Evolutionary conservation across 2,888 invertebrate species (phyloP), one percentile per base, ranked within the genome.

Genomic region (Ormyrus rosae): DNA sequence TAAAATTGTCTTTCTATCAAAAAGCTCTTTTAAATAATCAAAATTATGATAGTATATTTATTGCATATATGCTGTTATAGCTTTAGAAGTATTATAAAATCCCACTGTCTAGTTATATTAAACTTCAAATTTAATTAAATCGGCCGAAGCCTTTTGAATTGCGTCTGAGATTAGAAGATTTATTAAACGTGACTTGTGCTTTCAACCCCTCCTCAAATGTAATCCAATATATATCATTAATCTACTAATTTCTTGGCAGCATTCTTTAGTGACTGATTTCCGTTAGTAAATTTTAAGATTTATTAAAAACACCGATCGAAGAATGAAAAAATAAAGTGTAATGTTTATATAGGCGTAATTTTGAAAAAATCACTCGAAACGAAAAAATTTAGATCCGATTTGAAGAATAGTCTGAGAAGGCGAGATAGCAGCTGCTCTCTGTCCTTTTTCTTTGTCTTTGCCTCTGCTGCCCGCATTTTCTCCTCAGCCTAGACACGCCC

Each of bases 41-140:
- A 19, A 19, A 19, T 19, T 19, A 19, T 19, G 19, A 19, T 19
- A 19, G 19, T 19, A 19, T 0, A 19, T 19, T 19, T 19, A 19
- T 19, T 19, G 19, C 19, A 19, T 19, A 19, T 19, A 19, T 19
- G 19, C 19, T 19, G 19, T 19, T 19, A 19, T 19, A 19, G 19
- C 19, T 19, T 19, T 19, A 19, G 19, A 19, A 19, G 19, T 19
- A 19, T 19, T 19, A 19, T 19, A 19, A 19, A 19, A 19, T 19
- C 19, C 19, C 19, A 19, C 19, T 19, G 19, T 19, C 19, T 19
- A 19, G 19, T 19, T 45, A 13, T 48, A 73, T 46, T 56, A 46
- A 73, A 72, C 53, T 64, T 19, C 13, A 73, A 48, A 48, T 73
- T 64, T 73, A 64, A 73, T 73, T 55, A 34, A 73, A 73, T 64